Percentiles rank a stretch among this genome's conserved stretches.
phyloP scores from a whole-genome alignment of 2,888 invertebrate species.

The Sceliomorpha sp. region DNA sequence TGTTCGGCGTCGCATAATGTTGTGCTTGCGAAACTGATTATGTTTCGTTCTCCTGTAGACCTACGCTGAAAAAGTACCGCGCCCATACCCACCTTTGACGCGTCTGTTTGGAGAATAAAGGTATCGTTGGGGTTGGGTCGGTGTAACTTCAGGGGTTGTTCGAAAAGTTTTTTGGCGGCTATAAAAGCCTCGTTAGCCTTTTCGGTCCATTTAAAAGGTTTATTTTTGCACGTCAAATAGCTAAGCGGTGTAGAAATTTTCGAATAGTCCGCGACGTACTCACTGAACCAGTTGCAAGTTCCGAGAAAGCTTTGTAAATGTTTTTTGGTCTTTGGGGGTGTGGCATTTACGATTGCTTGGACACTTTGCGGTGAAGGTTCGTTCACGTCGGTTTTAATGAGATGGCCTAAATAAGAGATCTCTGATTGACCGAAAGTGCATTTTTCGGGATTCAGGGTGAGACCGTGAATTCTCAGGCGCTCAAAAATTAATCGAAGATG shows the following conservation, averaged over 20 bases:
- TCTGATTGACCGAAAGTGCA: background rate
- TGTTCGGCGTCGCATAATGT: conserved; percentile 31
- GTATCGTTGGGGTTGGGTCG: background rate
- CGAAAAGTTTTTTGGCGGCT: background rate
- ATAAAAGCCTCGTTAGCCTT: background rate
- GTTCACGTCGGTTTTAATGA: background rate
- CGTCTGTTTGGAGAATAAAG: background rate
- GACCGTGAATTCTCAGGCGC: no score
- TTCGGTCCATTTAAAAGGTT: no score
- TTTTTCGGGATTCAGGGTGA: no score
- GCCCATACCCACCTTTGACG: no score
- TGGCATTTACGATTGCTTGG: background rate
- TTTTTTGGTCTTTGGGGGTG: conserved; percentile 1
- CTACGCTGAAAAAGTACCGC: conserved; percentile 13
- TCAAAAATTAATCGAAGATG: no score
- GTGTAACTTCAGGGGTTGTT: no score
- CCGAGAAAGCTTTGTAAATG: conserved; percentile 14
- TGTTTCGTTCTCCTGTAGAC: background rate
- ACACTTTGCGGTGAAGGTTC: background rate
- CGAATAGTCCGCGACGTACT: conserved; percentile 1
- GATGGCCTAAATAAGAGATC: conserved; percentile 3
- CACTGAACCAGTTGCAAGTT: conserved; percentile 17
- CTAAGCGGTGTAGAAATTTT: background rate
- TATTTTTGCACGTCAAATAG: background rate
- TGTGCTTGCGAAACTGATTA: conserved; percentile 21